phyloP scores from a whole-genome alignment of 1,140 invertebrate species.

The Leptoteleia sp. region DNA sequence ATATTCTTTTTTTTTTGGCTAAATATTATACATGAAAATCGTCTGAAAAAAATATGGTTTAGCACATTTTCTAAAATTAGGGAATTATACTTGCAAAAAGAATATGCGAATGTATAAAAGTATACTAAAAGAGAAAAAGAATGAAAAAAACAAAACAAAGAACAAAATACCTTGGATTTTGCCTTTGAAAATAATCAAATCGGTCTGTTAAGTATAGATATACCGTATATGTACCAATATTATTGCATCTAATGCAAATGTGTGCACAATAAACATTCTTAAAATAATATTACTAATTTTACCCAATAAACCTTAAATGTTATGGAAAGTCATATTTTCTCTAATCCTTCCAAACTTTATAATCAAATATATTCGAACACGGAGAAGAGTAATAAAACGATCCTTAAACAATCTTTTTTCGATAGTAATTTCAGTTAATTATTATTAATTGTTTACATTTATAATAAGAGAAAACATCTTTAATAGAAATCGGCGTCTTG shows the following conservation, averaged over 20 bases:
- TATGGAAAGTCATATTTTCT: slow-evolving; percentile 14
- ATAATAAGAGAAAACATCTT: too few relatives aligned
- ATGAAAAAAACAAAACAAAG: too few relatives aligned
- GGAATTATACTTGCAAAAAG: slow-evolving; percentile 20
- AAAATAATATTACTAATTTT: slow-evolving; percentile 49
- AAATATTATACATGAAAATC: slow-evolving; percentile 48
- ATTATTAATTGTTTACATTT: too few relatives aligned
- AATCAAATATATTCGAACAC: too few relatives aligned
- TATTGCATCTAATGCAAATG: slow-evolving; percentile 42
- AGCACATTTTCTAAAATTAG: slow-evolving; percentile 65
- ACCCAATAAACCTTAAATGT: slow-evolving; percentile 56
- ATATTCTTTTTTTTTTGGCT: slow-evolving; percentile 30
- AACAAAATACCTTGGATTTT: slow-evolving; percentile 39
- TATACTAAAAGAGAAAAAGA: slow-evolving; percentile 30
- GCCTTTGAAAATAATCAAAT: slow-evolving; percentile 49
- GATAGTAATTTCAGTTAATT: too few relatives aligned
- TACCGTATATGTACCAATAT: slow-evolving; percentile 47
- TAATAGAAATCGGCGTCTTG: too few relatives aligned
- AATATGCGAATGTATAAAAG: slow-evolving; percentile 42
- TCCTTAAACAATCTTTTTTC: too few relatives aligned
- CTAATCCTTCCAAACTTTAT: slow-evolving; percentile 7
- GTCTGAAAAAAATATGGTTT: slow-evolving; percentile 60
- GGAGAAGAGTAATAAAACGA: too few relatives aligned
- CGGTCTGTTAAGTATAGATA: slow-evolving; percentile 52
- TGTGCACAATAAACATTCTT: slow-evolving; percentile 53